Percentiles rank a stretch among this genome's conserved stretches.
phyloP scores from a whole-genome alignment of 1,140 invertebrate genomes.

The Euura saliciscinereae region DNA sequence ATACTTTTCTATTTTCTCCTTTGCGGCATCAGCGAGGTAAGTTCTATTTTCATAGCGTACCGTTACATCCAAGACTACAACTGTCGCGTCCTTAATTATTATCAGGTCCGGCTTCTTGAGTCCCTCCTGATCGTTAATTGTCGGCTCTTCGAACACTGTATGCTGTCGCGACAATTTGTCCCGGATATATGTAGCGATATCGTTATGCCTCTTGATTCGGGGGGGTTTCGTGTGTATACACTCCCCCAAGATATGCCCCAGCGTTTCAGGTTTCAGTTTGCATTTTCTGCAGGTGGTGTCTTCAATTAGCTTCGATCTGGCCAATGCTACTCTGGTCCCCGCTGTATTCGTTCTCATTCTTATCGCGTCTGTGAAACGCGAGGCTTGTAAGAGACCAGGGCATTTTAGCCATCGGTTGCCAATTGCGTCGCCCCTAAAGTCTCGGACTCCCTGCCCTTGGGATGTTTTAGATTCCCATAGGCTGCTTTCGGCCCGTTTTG shows the following conservation, averaged over 20 bases:
- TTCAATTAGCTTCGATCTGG: slow-evolving; percentile 16
- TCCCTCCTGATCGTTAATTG: neutral
- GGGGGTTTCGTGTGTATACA: slow-evolving; percentile 31
- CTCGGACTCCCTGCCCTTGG: slow-evolving; percentile 17
- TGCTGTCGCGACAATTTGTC: slow-evolving; percentile 16
- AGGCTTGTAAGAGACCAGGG: slow-evolving; percentile 8
- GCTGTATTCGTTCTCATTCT: slow-evolving; percentile 30
- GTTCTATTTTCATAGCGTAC: slow-evolving; percentile 42
- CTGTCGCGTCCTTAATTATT: neutral
- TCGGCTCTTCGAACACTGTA: slow-evolving; percentile 23
- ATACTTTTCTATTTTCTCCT: slow-evolving; percentile 28
- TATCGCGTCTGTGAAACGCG: slow-evolving; percentile 10
- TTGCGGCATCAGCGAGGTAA: slow-evolving; percentile 22
- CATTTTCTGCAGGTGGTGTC: slow-evolving; percentile 24
- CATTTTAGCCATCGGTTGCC: slow-evolving; percentile 25
- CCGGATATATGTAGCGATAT: slow-evolving; percentile 32
- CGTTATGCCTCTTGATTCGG: slow-evolving; percentile 34
- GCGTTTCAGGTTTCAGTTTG: slow-evolving; percentile 29
- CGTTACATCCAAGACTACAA: slow-evolving; percentile 35
- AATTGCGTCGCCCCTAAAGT: slow-evolving; percentile 11
- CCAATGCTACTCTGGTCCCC: slow-evolving; percentile 26
- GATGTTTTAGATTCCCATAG: neutral
- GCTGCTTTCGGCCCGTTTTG: neutral
- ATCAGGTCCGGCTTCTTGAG: slow-evolving; percentile 20
- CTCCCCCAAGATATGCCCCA: slow-evolving; percentile 34